These are phyloP conservation scores for Digitonthophagus gazella DNA, from an alignment of 2,888 invertebrate genomes.

Conservation along the genomic window DNA sequence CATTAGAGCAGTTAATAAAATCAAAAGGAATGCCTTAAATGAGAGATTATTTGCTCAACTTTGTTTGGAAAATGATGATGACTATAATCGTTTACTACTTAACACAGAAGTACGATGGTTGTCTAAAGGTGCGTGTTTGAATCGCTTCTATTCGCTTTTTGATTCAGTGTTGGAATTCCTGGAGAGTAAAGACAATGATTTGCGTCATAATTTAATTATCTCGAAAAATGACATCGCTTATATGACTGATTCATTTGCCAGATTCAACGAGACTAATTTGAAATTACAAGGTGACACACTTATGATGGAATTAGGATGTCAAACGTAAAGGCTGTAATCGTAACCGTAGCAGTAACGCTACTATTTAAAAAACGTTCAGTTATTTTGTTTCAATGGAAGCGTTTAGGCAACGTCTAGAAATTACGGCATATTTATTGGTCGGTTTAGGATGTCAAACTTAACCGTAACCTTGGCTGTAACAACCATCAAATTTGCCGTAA, in stretches of 20 bases:
- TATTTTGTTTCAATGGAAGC: too few relatives aligned
- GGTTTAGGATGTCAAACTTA: too few relatives aligned
- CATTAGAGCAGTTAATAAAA: conserved; percentile 25
- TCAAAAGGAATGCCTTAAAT: conserved; percentile 17
- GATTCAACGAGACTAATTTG: background rate
- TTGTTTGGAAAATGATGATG: conserved; percentile 24
- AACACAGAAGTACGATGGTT: conserved; percentile 23
- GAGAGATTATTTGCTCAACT: conserved; percentile 23
- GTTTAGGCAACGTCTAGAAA: too few relatives aligned
- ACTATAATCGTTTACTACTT: conserved; percentile 22
- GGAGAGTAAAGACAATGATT: conserved; percentile 1
- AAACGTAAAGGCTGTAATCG: too few relatives aligned
- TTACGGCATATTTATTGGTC: too few relatives aligned
- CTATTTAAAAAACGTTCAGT: too few relatives aligned
- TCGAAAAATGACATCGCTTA: conserved; percentile 10
- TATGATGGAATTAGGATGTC: too few relatives aligned
- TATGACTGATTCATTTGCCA: background rate
- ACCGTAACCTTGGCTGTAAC: too few relatives aligned
- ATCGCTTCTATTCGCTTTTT: too few relatives aligned
- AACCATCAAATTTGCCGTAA: too few relatives aligned
- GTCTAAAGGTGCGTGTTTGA: conserved; percentile 18
- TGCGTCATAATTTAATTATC: background rate
- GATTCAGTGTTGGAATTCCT: too few relatives aligned
- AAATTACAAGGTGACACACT: background rate
- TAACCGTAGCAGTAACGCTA: too few relatives aligned